Conservation (phyloP, 1,140 invertebrate genomes). For the Cataglyphis hispanica region DNA sequence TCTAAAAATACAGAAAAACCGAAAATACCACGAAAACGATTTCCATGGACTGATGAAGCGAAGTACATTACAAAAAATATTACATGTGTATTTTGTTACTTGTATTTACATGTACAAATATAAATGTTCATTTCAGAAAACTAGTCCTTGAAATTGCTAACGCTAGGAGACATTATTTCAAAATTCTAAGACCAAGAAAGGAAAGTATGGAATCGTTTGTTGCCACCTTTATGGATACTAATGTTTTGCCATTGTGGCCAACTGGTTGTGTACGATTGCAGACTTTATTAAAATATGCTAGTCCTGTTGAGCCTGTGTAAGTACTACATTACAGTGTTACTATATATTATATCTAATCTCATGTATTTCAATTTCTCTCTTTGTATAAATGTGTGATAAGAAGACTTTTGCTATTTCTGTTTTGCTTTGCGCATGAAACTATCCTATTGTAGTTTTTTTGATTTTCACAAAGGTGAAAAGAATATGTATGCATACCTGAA, state of each 20-base stretch:
- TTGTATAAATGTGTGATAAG: constrained; percentile 56
- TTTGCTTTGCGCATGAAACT: constrained; percentile 58
- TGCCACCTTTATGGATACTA: constrained; percentile 85
- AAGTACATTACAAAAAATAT: constrained; percentile 82
- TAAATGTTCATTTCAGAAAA: constrained; percentile 74
- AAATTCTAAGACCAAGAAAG: constrained; percentile 85
- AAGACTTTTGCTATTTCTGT: constrained; percentile 46
- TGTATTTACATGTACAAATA: constrained; percentile 36
- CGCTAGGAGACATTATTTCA: constrained; percentile 79
- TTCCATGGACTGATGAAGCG: constrained; percentile 87
- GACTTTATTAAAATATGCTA: constrained; percentile 79
- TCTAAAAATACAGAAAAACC: constrained; percentile 84
- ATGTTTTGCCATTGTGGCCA: constrained; percentile 88
- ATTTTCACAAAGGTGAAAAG: constrained; percentile 46
- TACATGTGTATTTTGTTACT: background rate
- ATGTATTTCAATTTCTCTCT: constrained; percentile 32
- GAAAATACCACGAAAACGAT: constrained; percentile 87
- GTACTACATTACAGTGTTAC: constrained; percentile 63
- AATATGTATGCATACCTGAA: constrained; percentile 31
- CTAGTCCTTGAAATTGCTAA: constrained; percentile 80
- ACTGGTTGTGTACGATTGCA: constrained; percentile 87
- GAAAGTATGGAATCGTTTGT: constrained; percentile 88
- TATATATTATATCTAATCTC: background rate
- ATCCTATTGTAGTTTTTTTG: constrained; percentile 40
- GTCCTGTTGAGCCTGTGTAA: constrained; percentile 78